phyloP scores from a whole-genome alignment of 1,140 invertebrate species.

The Hyles euphorbiae region DNA sequence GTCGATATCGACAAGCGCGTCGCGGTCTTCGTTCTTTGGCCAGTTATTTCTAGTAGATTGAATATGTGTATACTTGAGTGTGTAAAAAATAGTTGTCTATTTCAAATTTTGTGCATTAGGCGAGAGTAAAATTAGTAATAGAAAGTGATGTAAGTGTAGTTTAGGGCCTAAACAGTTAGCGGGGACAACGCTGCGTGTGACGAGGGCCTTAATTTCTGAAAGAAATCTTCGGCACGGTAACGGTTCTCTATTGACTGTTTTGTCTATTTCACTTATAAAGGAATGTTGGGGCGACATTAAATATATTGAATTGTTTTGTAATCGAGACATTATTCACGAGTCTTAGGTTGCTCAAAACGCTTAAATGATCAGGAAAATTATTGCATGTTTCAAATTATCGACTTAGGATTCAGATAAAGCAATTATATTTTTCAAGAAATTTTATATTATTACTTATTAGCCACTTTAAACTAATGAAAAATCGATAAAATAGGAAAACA shows the following conservation, averaged over 20 bases:
- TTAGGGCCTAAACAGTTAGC: constrained; percentile 19
- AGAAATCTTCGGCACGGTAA: constrained; percentile 15
- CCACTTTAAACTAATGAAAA: too few relatives aligned
- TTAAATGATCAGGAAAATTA: too few relatives aligned
- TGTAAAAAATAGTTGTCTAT: constrained; percentile 42
- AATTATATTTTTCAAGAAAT: too few relatives aligned
- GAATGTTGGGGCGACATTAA: constrained; percentile 1
- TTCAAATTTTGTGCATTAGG: constrained; percentile 32
- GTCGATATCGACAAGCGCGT: constrained; percentile 3
- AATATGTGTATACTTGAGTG: constrained; percentile 42
- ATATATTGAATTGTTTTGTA: not conserved
- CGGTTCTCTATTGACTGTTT: constrained; percentile 12
- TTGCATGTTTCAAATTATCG: too few relatives aligned
- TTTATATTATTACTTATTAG: too few relatives aligned
- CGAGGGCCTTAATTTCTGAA: constrained; percentile 18
- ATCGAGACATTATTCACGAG: too few relatives aligned
- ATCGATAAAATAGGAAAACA: too few relatives aligned
- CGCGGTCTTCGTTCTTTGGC: constrained; percentile 16
- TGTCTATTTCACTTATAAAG: not conserved
- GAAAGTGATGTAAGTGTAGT: constrained; percentile 22
- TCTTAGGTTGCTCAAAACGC: too few relatives aligned
- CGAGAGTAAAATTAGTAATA: constrained; percentile 24
- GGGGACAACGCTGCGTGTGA: not conserved
- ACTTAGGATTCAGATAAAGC: too few relatives aligned
- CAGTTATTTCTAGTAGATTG: constrained; percentile 27